Evolutionary conservation across 2,888 invertebrate genomes (phyloP), one percentile per base, ranked within the genome.

Genomic region (Plemyria rubiginata): DNA sequence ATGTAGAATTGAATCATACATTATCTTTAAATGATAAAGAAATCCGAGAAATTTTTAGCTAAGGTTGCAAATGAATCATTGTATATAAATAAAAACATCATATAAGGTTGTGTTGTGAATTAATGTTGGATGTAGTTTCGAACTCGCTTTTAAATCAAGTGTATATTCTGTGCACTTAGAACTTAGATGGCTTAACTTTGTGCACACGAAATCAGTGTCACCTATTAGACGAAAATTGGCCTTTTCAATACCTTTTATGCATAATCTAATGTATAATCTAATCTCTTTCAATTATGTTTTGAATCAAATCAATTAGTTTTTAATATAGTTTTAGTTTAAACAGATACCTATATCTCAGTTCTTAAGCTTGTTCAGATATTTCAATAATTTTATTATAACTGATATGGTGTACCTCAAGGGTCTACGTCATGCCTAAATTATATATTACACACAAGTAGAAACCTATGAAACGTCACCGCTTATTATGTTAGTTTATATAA

Each of bases 41-140:
- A 50, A 54, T 45, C n/a, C 45, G 40, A 50, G 22, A 55, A 54
- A 41, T 53, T 36, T 54, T 62, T 29, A 50, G n/a, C 49, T 63
- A 56, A 65, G 54, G 29, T 65, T 65, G 64, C 60, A 61, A 65
- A 45, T 55, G 41, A 52, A 52, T 29, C 38, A 58, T 46, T 54
- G 54, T 59, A 60, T 50, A 52, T 40, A 48, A 11, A 38, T 38
- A 38, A 38, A 32, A 46, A 58, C 50, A 60, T 51, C 52, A 55
- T 49, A 57, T 65, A 50, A 43, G 67, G 70, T 68, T 67, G 67
- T 68, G 65, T 55, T 65, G 59, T 59, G 60, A 64, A 59, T 52
- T 32, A 43, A 51, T 22, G 57, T 61, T 50, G 32, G n/a, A 57
- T 63, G 60, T 58, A 54, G 60, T 49, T 59, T 59, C 15, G 49